These are phyloP conservation scores for Neodiprion fabricii DNA, from an alignment of 1,140 invertebrate species.

Conservation along the genomic window DNA sequence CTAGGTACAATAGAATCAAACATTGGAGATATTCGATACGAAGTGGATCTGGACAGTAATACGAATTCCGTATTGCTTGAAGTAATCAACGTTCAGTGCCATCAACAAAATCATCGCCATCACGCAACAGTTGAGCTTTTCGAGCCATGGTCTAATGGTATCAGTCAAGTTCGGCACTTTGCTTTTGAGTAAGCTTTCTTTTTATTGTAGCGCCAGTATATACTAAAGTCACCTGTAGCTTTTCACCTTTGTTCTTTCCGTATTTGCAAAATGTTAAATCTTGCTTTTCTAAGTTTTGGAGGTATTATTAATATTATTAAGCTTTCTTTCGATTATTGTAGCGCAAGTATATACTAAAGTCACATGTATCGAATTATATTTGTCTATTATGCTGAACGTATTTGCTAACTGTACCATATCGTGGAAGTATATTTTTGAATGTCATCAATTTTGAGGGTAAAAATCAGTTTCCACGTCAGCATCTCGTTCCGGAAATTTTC, in stretches of 20 bases:
- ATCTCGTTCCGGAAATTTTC: too few relatives aligned
- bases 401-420: too few relatives aligned
- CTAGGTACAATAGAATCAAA: slow-evolving; percentile 25
- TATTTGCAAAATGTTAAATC: slow-evolving; percentile 15
- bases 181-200: slow-evolving; percentile 58
- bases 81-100: slow-evolving; percentile 23
- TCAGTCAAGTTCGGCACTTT: slow-evolving; percentile 67
- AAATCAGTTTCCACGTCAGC: too few relatives aligned
- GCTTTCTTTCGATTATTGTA: too few relatives aligned
- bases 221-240: neutral
- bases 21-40: slow-evolving; percentile 43
- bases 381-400: too few relatives aligned
- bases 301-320: too few relatives aligned
- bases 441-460: too few relatives aligned
- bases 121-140: slow-evolving; percentile 67
- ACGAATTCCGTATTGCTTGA: slow-evolving; percentile 41
- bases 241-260: neutral
- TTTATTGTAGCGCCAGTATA: neutral
- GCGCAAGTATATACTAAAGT: too few relatives aligned
- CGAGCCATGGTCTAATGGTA: slow-evolving; percentile 69
- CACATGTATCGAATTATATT: too few relatives aligned
- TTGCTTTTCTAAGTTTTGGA: slow-evolving; percentile 16
- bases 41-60: slow-evolving; percentile 36
- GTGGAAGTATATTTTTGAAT: too few relatives aligned
- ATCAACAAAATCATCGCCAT: slow-evolving; percentile 45